Conservation (phyloP, 2,888 invertebrate species). For the Mythimna loreyi region DNA sequence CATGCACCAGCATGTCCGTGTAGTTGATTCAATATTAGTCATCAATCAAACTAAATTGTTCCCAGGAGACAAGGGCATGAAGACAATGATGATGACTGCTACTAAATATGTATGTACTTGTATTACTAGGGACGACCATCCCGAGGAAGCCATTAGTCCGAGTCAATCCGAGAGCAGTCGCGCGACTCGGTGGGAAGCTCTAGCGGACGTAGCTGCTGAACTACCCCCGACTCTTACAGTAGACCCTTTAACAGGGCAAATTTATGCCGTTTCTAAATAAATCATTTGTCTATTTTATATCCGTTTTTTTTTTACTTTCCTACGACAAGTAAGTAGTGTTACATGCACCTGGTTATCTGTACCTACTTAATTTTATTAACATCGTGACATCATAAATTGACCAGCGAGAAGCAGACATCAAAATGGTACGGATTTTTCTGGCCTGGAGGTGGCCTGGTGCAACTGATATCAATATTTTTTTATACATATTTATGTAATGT, state of each 20-base stretch:
- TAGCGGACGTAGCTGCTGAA: constrained; percentile 91
- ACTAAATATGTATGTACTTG: constrained; percentile 15
- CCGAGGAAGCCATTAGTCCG: constrained; percentile 75
- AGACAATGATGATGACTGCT: neutral
- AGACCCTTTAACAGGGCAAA: constrained; percentile 87
- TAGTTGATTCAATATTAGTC: neutral
- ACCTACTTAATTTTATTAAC: no score
- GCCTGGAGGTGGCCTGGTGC: no score
- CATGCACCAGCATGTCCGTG: neutral
- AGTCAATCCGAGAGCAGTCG: constrained; percentile 85
- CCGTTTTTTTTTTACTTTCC: constrained; percentile 20
- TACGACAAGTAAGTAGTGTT: neutral
- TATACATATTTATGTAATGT: no score
- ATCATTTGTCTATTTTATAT: constrained; percentile 13
- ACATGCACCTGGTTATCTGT: neutral
- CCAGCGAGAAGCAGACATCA: no score
- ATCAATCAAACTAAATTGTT: neutral
- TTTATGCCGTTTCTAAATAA: constrained; percentile 84
- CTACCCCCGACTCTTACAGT: constrained; percentile 87
- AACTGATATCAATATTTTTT: no score
- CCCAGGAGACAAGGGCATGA: neutral
- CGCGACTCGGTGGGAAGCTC: constrained; percentile 92
- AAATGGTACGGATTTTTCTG: no score
- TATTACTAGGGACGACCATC: constrained; percentile 61
- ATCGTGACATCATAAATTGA: no score